Evolutionary conservation across 2,888 invertebrate genomes (phyloP), one percentile per base, ranked within the genome.

Genomic region (Nomada fucata): DNA sequence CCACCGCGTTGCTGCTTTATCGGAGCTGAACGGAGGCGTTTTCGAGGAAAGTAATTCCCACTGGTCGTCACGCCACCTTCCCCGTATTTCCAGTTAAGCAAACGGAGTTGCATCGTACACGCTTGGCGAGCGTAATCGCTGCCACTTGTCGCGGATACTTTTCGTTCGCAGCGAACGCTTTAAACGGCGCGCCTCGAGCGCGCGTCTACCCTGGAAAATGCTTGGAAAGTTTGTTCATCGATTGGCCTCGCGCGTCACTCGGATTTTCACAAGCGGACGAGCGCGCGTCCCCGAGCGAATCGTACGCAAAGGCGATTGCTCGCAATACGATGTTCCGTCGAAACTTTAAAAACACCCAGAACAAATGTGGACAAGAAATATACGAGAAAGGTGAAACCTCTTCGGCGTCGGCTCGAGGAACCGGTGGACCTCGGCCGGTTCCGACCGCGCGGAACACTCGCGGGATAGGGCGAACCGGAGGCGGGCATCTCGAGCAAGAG

Each of bases 231-330:
- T 60, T 42, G 42, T 36, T 60, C 60, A n/a, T 36, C 42, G 60
- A 60, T 60, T 60, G 29, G 36, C 18, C 18, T 18, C n/a, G 60
- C 60, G 60, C 60, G 60, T 60, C 36, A 60, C 60, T 60, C 18
- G 60, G 29, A 29, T 26, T 60, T 60, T 36, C 59, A 4, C 18
- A 18, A 5, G 36, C 60, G 26, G 29, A 4, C 60, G 60, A 36
- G 29, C 18, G 36, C 60, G 29, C 60, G n/a, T 36, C 60, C 15
- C n/a, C n/a, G 29, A 18, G 29, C 60, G 9, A 18, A 10, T 9
- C 36, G 18, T 7, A 18, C 36, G 36, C 23, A 60, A 9, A 9
- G 60, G 5, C n/a, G 60, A 60, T 60, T 60, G 60, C 29, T 60
- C 18, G 15, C 36, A 10, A 36, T 18, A 4, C 2, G 53, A n/a